A percentile compares a stretch with the other conserved stretches of the same genome.
These are phyloP conservation scores for Philaethria dido DNA, from an alignment of 2,888 invertebrate species.

Conservation along the genomic window DNA sequence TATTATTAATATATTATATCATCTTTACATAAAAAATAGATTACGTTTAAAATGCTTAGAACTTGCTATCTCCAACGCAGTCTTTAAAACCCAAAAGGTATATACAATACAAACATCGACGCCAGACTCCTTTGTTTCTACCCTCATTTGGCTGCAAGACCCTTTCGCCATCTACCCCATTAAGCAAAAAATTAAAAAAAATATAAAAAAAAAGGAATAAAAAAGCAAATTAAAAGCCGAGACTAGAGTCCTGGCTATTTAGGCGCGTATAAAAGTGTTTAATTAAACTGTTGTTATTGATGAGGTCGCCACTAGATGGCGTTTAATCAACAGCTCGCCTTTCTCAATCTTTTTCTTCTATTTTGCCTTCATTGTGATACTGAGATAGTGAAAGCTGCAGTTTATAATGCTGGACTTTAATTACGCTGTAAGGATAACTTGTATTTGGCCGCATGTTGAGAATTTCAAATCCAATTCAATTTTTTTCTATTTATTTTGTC, in stretches of 20 bases:
- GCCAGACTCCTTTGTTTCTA: slow-evolving; percentile 54
- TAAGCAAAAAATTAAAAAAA: slow-evolving; percentile 61
- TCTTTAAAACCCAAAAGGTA: slow-evolving; percentile 11
- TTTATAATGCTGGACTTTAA: slow-evolving; percentile 17
- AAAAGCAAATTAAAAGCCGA: slow-evolving; percentile 71
- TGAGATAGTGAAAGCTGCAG: slow-evolving; percentile 19
- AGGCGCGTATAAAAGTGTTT: slow-evolving; percentile 79
- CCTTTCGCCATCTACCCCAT: slow-evolving; percentile 58
- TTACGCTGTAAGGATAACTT: slow-evolving; percentile 10
- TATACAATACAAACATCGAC: slow-evolving; percentile 47
- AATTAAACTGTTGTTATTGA: slow-evolving; percentile 83
- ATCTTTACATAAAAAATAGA: too few relatives aligned
- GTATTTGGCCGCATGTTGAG: not conserved
- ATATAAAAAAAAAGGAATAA: slow-evolving; percentile 58
- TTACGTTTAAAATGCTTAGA: not conserved
- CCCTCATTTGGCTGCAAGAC: slow-evolving; percentile 54
- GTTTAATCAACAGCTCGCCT: slow-evolving; percentile 77
- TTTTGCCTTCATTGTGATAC: slow-evolving; percentile 73
- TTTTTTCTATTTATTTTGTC: too few relatives aligned
- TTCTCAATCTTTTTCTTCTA: slow-evolving; percentile 75
- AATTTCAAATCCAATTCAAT: too few relatives aligned
- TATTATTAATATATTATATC: too few relatives aligned
- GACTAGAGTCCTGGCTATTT: slow-evolving; percentile 68
- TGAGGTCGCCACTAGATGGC: slow-evolving; percentile 80
- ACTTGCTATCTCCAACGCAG: not conserved